Conservation (phyloP, 2,113 vertebrate genomes). For the Callionymus lyra region DNA sequence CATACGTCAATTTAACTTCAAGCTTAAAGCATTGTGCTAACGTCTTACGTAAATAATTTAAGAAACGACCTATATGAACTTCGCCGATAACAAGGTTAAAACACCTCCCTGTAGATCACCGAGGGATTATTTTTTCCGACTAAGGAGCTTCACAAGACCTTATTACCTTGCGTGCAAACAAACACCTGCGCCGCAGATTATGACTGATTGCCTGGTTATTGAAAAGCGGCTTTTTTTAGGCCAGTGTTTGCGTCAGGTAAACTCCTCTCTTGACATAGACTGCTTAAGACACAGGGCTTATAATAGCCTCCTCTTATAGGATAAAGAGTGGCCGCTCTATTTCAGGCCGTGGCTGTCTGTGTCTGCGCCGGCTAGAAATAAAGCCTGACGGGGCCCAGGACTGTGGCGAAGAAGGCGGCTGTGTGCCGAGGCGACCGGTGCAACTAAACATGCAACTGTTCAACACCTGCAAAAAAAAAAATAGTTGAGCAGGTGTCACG, state of each 20-base stretch:
- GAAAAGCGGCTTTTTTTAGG: slow-evolving; percentile 55
- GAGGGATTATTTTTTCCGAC: neutral
- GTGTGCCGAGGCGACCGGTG: slow-evolving; percentile 31
- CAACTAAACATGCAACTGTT: slow-evolving; percentile 24
- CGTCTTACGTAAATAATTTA: no score
- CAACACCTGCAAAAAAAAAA: slow-evolving; percentile 43
- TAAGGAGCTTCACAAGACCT: slow-evolving; percentile 10
- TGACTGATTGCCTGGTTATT: slow-evolving; percentile 31
- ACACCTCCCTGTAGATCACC: no score
- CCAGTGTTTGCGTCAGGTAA: slow-evolving; percentile 25
- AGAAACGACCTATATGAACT: no score
- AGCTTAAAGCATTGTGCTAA: no score
- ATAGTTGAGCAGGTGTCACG: slow-evolving; percentile 8
- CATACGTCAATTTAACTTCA: no score
- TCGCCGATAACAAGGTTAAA: no score
- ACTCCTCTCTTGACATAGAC: slow-evolving; percentile 27
- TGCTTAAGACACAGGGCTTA: slow-evolving; percentile 51
- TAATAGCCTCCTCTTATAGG: slow-evolving; percentile 60
- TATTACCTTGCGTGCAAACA: slow-evolving; percentile 15
- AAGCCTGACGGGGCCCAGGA: slow-evolving; percentile 50
- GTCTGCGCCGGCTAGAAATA: slow-evolving; percentile 53
- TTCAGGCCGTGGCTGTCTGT: slow-evolving; percentile 48
- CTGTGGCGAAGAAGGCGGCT: slow-evolving; percentile 29
- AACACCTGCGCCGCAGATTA: slow-evolving; percentile 25
- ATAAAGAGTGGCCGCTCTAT: slow-evolving; percentile 55